Evolutionary conservation across 2,113 vertebrate genomes (phyloP).

Genomic region (Corythoichthys intestinalis): DNA sequence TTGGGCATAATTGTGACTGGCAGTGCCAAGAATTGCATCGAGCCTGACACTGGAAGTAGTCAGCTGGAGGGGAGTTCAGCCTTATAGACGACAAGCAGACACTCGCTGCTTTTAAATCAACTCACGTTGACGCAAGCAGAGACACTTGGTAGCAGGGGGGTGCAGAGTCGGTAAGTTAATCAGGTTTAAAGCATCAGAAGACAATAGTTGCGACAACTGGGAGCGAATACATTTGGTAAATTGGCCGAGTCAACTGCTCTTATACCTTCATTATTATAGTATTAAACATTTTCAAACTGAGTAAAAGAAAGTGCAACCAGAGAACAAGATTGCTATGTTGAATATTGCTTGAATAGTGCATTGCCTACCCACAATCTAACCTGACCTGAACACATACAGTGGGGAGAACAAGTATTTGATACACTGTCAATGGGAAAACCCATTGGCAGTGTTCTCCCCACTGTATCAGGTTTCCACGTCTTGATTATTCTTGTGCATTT

Average conservation of each 20-base stretch:
- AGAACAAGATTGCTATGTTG: not conserved
- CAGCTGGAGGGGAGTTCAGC: slow-evolving; percentile 46
- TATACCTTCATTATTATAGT: slow-evolving; percentile 28
- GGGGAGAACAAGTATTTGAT: too few relatives aligned
- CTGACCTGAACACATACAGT: not conserved
- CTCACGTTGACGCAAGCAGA: slow-evolving; percentile 34
- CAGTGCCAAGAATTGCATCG: slow-evolving; percentile 47
- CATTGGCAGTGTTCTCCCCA: too few relatives aligned
- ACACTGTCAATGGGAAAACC: too few relatives aligned
- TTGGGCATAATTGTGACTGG: slow-evolving; percentile 66
- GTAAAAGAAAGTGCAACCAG: slow-evolving; percentile 9
- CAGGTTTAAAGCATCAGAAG: slow-evolving; percentile 65
- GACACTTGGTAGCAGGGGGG: slow-evolving; percentile 24
- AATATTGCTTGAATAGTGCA: not conserved
- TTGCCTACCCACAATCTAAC: not conserved
- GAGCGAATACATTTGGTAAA: slow-evolving; percentile 49
- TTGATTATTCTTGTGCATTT: too few relatives aligned
- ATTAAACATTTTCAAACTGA: slow-evolving; percentile 7
- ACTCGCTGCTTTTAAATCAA: slow-evolving; percentile 50
- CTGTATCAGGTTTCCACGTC: too few relatives aligned
- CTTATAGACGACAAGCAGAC: slow-evolving; percentile 44
- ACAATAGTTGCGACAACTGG: slow-evolving; percentile 59
- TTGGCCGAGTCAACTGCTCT: slow-evolving; percentile 32
- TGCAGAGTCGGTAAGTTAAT: slow-evolving; percentile 65
- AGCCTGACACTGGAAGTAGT: slow-evolving; percentile 46